A percentile compares a stretch with the other conserved stretches of the same genome.
Evolutionary conservation across 2,113 vertebrate species (phyloP).

Genomic region (Sakesphorus luctuosus): DNA sequence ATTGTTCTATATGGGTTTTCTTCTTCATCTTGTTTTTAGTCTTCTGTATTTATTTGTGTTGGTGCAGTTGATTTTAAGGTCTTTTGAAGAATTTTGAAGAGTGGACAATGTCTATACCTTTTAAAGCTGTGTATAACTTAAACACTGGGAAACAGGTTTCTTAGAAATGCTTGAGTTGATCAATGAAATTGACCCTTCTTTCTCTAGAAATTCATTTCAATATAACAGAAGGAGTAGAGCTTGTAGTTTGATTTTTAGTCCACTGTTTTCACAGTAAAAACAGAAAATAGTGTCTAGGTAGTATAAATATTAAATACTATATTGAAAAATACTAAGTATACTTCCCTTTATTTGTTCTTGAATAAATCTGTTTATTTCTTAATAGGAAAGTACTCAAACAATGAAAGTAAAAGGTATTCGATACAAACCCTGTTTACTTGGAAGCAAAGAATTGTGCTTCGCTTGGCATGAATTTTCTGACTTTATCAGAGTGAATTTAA

Average conservation of each 20-base stretch:
- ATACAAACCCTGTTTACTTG: slow-evolving; percentile 79
- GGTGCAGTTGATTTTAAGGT: background rate
- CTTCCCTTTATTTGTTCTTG: background rate
- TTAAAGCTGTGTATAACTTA: background rate
- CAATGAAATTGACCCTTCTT: background rate
- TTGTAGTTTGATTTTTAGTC: background rate
- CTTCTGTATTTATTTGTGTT: background rate
- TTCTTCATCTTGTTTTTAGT: background rate
- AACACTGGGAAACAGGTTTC: background rate
- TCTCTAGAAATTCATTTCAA: background rate
- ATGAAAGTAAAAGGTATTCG: slow-evolving; percentile 80
- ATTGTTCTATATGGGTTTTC: background rate
- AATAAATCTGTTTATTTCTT: slow-evolving; percentile 22
- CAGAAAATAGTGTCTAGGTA: background rate
- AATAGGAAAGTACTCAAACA: slow-evolving; percentile 78
- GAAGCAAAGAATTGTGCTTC: slow-evolving; percentile 84
- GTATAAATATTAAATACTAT: background rate
- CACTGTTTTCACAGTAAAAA: background rate
- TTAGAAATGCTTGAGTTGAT: background rate
- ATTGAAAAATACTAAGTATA: background rate
- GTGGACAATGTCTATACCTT: fast-evolving
- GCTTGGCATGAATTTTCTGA: slow-evolving; percentile 81
- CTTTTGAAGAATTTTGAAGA: background rate
- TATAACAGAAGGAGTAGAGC: background rate
- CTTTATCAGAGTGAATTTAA: slow-evolving; percentile 78